These are phyloP conservation scores for Karalla daura DNA, from an alignment of 2,797 vertebrate genomes.

Conservation along the genomic window DNA sequence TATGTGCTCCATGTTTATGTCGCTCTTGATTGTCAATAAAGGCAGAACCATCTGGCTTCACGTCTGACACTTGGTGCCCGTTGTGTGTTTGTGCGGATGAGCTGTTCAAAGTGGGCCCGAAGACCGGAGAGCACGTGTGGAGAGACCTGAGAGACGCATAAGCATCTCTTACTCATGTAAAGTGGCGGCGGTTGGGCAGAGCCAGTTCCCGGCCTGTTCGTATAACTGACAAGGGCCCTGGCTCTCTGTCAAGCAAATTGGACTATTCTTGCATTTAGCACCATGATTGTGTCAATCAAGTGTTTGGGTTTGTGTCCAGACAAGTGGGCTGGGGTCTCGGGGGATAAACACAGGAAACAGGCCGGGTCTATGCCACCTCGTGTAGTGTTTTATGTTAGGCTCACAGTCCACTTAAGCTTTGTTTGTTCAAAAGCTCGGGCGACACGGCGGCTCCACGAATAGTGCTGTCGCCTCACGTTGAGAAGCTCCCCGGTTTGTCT, in stretches of 20 bases:
- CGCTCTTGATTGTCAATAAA: constrained; percentile 51
- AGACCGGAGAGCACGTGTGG: constrained; percentile 52
- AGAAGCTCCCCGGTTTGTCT: too few species aligned
- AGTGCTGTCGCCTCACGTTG: too few species aligned
- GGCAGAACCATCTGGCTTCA: not conserved
- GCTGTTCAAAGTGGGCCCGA: constrained; percentile 21
- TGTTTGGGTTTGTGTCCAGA: constrained; percentile 46
- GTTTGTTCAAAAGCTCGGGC: not conserved
- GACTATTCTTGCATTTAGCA: constrained; percentile 75
- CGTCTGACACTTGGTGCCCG: not conserved
- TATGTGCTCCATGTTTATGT: constrained; percentile 11
- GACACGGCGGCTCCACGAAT: too few species aligned
- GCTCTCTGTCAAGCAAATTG: constrained; percentile 82
- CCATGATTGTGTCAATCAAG: constrained; percentile 71
- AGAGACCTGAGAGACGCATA: constrained; percentile 77
- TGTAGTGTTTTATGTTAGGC: not conserved
- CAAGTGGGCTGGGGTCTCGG: constrained; percentile 40
- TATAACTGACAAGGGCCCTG: constrained; percentile 59
- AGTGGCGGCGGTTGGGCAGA: constrained; percentile 76
- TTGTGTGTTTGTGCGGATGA: constrained; percentile 12
- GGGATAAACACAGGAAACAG: constrained; percentile 17
- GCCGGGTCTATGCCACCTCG: not conserved
- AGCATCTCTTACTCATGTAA: constrained; percentile 79
- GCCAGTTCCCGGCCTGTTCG: constrained; percentile 47
- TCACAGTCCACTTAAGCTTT: not conserved